Evolutionary conservation across 2,797 vertebrate genomes (phyloP).

Genomic region (Picus viridis): DNA sequence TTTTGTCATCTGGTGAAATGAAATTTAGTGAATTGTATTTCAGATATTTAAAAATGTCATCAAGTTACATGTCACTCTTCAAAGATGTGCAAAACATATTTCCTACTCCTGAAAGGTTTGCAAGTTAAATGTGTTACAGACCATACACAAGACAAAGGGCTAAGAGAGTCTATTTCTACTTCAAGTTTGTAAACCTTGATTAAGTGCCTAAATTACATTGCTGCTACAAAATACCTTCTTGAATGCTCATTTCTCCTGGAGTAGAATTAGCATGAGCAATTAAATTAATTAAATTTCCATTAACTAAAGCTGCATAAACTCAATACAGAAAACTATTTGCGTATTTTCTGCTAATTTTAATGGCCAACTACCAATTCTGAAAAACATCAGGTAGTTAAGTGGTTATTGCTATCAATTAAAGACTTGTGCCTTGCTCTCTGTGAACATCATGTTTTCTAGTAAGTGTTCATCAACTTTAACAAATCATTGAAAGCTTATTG

Average conservation of each 20-base stretch:
- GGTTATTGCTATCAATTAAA: background rate
- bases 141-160: background rate
- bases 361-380: background rate
- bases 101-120: background rate
- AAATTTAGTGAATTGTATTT: background rate
- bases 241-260: background rate
- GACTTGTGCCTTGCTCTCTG: background rate
- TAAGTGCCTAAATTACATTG: background rate
- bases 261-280: background rate
- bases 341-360: background rate
- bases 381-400: background rate
- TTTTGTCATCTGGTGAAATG: background rate
- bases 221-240: background rate
- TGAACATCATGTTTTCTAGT: background rate
- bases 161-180: background rate
- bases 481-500: background rate
- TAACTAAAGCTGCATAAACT: background rate
- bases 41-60: background rate
- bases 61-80: background rate
- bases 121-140: background rate
- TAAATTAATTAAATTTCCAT: conserved; percentile 14
- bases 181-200: background rate
- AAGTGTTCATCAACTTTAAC: background rate
- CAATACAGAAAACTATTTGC: background rate
- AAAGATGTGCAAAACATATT: background rate